Conservation (phyloP, 2,113 vertebrate genomes). For the Acrocephalus kingi region DNA sequence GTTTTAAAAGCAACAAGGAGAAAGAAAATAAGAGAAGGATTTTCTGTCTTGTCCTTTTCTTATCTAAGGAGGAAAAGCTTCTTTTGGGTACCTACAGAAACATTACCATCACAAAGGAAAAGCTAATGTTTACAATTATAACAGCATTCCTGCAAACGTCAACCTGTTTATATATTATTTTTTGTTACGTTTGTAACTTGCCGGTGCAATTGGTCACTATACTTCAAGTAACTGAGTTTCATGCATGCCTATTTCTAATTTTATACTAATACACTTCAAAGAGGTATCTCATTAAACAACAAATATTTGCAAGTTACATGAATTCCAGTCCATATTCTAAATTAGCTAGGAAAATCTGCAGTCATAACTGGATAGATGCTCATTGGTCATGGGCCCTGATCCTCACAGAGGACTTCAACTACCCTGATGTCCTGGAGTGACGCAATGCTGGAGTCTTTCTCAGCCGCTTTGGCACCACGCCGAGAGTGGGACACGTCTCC, state of each 20-base stretch:
- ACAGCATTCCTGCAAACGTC: not conserved
- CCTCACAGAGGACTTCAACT: not conserved
- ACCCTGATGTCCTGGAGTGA: not conserved
- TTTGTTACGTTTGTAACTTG: not conserved
- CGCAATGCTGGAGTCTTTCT: no score
- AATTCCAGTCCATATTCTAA: not conserved
- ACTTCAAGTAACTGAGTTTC: not conserved
- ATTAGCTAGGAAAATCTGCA: not conserved
- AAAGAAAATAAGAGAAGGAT: not conserved
- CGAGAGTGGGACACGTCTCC: no score
- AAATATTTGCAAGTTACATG: not conserved
- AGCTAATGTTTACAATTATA: not conserved
- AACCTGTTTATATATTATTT: not conserved
- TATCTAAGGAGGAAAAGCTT: not conserved
- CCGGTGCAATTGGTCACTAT: not conserved
- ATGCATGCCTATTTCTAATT: not conserved
- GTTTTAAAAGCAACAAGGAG: not conserved
- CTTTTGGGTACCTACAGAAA: not conserved
- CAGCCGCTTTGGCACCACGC: no score
- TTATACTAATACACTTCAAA: not conserved
- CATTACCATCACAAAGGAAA: not conserved
- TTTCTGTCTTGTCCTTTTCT: not conserved
- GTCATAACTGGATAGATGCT: not conserved
- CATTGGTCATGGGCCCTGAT: no score
- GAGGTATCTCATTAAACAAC: not conserved